Base-by-base conservation (phyloP, 2,888 invertebrate species). In the Malthinus seriepunctatus region DNA sequence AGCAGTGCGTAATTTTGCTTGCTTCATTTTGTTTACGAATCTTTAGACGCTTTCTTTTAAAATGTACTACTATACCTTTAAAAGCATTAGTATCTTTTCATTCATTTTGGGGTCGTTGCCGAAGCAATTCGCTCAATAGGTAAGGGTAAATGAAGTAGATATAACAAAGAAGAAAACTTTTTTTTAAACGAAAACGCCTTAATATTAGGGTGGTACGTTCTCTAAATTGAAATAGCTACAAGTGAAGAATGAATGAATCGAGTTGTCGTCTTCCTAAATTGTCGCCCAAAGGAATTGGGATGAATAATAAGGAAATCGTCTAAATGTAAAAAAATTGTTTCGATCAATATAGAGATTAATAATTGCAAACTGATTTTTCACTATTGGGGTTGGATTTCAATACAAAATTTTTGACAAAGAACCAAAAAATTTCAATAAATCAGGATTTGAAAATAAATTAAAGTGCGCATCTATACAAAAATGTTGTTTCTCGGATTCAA, bases 201-300 rank as follows among this genome's bases (percentile, higher is more conserved):
- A 60, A 56, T 60, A 51, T 56, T 47, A 50, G 56, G 48, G 60
- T 51, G 55, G 23, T 23, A 23, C 23, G 23, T 57, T 47, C 48
- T 46, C 55, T 50, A 60, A 60, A 60, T 60, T 54, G 54, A 55
- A 60, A 59, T 54, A 50, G 59, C 51, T 53, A 54, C 59, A 59
- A 54, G 59, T 42, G 52, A 46, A 45, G 58, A 53, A 58, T 52
- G 58, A 53, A 58, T 52, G 58, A 58, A 58, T 52, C 51, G 51
- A 38, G 37, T 42, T 42, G 39, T 56, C 46, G 51, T 51, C 51
- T 51, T 31, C 47, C 44, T 35, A 51, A 56, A 56, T 51, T 51
- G 51, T 51, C 51, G 55, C 49, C 55, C 39, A 55, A 53, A 55
- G 55, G 47, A 47, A 54, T 48, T 23, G 38, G 32, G 47, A 48